A percentile compares a stretch with the other conserved stretches of the same genome.
Conservation (phyloP, 2,888 invertebrate genomes). For the Apomyelois bistriatella region DNA sequence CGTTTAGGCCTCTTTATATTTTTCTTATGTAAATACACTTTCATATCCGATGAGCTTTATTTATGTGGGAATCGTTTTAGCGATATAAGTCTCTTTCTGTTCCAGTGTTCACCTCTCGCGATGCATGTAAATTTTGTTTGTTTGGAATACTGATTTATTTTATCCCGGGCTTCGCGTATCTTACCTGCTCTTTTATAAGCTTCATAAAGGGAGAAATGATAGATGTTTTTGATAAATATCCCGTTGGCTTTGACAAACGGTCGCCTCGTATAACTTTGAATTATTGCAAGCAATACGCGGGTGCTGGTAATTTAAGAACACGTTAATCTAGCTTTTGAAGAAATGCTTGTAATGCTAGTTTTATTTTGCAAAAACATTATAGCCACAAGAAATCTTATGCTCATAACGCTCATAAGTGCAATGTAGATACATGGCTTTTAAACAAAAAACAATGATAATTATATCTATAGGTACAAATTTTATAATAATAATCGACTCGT, state of each 20-base stretch:
- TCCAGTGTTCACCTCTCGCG: slow-evolving; percentile 66
- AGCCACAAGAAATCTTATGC: too few relatives aligned
- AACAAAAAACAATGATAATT: too few relatives aligned
- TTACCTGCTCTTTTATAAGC: slow-evolving; percentile 24
- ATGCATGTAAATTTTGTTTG: slow-evolving; percentile 65
- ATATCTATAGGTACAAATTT: too few relatives aligned
- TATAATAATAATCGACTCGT: too few relatives aligned
- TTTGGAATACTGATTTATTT: slow-evolving; percentile 63
- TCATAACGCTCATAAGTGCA: too few relatives aligned
- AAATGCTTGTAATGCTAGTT: not conserved
- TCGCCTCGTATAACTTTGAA: slow-evolving; percentile 15
- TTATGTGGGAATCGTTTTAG: slow-evolving; percentile 80
- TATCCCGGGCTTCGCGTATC: slow-evolving; percentile 32
- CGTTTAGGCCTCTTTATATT: slow-evolving; percentile 79
- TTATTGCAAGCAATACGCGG: slow-evolving; percentile 13
- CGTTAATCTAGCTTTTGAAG: not conserved
- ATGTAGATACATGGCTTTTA: too few relatives aligned
- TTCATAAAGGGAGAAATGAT: slow-evolving; percentile 15
- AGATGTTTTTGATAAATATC: slow-evolving; percentile 12
- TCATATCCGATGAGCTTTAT: slow-evolving; percentile 80
- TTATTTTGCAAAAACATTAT: not conserved
- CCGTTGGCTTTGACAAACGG: slow-evolving; percentile 14
- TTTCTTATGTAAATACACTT: slow-evolving; percentile 79
- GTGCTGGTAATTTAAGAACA: not conserved
- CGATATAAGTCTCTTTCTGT: slow-evolving; percentile 73